Evolutionary conservation across 2,113 vertebrate species (phyloP).

Genomic region (Myotis yumanensis): DNA sequence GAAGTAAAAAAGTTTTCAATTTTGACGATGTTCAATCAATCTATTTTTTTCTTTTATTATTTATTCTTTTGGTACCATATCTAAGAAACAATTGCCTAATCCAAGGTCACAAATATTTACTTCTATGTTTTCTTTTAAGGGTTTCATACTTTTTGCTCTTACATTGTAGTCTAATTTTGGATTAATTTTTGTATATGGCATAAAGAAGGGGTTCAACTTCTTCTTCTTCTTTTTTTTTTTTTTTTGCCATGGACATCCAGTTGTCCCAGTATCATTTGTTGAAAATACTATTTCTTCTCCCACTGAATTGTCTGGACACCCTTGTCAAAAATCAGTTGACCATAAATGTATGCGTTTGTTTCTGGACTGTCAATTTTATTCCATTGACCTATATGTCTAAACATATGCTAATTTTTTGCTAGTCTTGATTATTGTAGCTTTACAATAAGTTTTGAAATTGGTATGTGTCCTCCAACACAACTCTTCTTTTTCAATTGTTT

Average conservation of each 20-base stretch:
- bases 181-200: neutral
- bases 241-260: neutral
- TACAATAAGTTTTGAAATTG: constrained; percentile 40
- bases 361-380: neutral
- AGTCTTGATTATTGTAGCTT: constrained; percentile 36
- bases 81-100: neutral
- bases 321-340: constrained; percentile 10
- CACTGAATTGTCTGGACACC: constrained; percentile 13
- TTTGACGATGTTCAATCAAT: neutral
- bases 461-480: neutral
- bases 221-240: neutral
- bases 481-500: constrained; percentile 37
- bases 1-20: neutral
- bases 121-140: neutral
- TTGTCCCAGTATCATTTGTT: neutral
- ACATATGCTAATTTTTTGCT: constrained; percentile 4
- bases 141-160: neutral
- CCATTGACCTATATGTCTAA: neutral
- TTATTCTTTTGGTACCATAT: neutral
- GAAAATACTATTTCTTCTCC: constrained; percentile 3
- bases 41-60: neutral
- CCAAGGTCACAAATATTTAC: neutral
- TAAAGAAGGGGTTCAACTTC: neutral
- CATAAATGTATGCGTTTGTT: constrained; percentile 26
- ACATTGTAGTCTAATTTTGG: constrained; percentile 15